A percentile compares a stretch with the other conserved stretches of the same genome.
Evolutionary conservation across 1,140 invertebrate species (phyloP).

Genomic region (Ridgeia piscesae): DNA sequence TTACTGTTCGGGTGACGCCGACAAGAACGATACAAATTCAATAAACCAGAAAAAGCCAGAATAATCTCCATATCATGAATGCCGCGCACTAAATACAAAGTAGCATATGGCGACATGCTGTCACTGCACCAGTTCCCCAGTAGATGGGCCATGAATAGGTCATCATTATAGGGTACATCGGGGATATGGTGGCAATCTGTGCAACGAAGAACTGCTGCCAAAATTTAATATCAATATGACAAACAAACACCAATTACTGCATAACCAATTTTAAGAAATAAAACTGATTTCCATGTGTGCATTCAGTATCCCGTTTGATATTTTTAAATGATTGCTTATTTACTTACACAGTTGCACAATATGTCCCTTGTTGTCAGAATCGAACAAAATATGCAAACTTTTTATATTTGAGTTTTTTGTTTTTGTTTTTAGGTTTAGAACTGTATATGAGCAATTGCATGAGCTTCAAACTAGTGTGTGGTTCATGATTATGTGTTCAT

Average conservation of each 20-base stretch:
- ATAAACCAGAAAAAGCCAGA: not conserved
- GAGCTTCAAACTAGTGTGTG: too few relatives aligned
- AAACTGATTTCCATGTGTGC: not conserved
- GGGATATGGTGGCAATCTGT: not conserved
- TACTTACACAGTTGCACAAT: not conserved
- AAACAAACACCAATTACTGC: not conserved
- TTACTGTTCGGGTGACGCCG: not conserved
- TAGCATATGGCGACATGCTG: not conserved
- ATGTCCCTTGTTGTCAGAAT: too few relatives aligned
- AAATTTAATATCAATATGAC: not conserved
- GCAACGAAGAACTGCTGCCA: not conserved
- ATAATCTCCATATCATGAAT: not conserved
- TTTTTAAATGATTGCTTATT: not conserved
- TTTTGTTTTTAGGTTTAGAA: too few relatives aligned
- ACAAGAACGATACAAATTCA: not conserved
- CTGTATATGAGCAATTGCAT: too few relatives aligned
- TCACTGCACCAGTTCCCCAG: not conserved
- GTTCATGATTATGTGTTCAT: too few relatives aligned
- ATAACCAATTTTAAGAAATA: not conserved
- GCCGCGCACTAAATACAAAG: not conserved
- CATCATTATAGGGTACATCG: not conserved
- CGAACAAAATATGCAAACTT: too few relatives aligned
- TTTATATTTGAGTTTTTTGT: too few relatives aligned
- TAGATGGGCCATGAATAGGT: not conserved
- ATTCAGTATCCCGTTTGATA: not conserved